Evolutionary conservation across 2,797 vertebrate genomes (phyloP), one percentile per base, ranked within the genome.

Genomic region (Notolepis coatsorum): DNA sequence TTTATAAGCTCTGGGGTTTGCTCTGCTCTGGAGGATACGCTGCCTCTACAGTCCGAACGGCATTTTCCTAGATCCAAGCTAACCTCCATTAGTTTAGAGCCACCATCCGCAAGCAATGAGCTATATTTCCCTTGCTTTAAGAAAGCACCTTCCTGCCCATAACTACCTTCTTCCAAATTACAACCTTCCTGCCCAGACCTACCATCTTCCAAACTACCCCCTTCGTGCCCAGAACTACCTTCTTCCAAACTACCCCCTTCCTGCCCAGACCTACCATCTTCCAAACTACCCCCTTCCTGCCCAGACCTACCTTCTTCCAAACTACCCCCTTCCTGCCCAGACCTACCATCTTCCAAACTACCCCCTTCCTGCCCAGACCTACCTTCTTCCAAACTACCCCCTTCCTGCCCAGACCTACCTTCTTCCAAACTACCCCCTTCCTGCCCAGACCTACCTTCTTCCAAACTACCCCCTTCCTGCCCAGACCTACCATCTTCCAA

Each of bases 291-390:
- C 3, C 21, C 54, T 4, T 33, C n/a, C 38, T 39, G 6, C 33
- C 24, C 54, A 8, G 42, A 54, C 15, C 31, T 43, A 33, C 27
- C 12, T 7, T 46, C 57, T n/a, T n/a, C n/a, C n/a, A n/a, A 54
- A 37, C 0, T 0, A 8, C 43, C 47, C 0, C 46, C 58, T 13
- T 38, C n/a, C n/a, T n/a, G n/a, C n/a, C n/a, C n/a, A n/a, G n/a
- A n/a, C n/a, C n/a, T n/a, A n/a, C n/a, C n/a, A n/a, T n/a, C n/a
- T n/a, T n/a, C n/a, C n/a, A n/a, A n/a, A n/a, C n/a, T n/a, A n/a
- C n/a, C n/a, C n/a, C n/a, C n/a, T n/a, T n/a, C n/a, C n/a, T n/a
- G n/a, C n/a, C n/a, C n/a, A n/a, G n/a, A n/a, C n/a, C n/a, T n/a
- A n/a, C n/a, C n/a, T n/a, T n/a, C n/a, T n/a, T n/a, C n/a, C n/a